These are phyloP conservation scores for Tenthredo livida DNA, from an alignment of 2,888 invertebrate species.

Conservation along the genomic window DNA sequence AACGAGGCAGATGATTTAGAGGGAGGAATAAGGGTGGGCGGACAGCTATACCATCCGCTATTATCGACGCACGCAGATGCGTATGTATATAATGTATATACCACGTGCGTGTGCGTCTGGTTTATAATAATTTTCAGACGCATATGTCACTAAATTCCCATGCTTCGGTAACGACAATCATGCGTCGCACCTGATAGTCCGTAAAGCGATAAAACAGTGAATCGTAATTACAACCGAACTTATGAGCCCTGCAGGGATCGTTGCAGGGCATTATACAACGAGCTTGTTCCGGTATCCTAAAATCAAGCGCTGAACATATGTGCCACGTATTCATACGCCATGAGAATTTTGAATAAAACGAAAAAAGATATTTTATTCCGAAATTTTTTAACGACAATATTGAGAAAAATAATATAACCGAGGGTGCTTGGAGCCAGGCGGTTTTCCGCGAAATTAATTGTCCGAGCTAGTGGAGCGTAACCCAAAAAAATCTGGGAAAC, in stretches of 20 bases:
- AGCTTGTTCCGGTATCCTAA: slow-evolving; percentile 22
- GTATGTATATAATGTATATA: background rate
- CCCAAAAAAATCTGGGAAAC: slow-evolving; percentile 8
- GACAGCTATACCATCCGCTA: slow-evolving; percentile 42
- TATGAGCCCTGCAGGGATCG: background rate
- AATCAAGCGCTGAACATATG: background rate
- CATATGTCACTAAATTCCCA: slow-evolving; percentile 50
- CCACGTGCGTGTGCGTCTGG: slow-evolving; percentile 50
- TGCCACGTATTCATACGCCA: background rate
- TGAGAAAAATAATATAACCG: background rate
- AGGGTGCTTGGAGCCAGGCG: background rate
- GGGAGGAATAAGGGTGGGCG: slow-evolving; percentile 34
- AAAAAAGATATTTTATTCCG: background rate
- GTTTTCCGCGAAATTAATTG: background rate
- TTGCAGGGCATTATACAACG: background rate
- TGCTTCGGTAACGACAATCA: slow-evolving; percentile 39
- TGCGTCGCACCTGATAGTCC: background rate
- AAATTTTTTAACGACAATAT: background rate
- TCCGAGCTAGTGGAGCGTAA: background rate
- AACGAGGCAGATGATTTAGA: slow-evolving; percentile 39
- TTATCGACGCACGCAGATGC: slow-evolving; percentile 36
- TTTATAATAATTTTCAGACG: background rate
- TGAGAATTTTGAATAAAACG: background rate
- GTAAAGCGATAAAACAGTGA: slow-evolving; percentile 26
- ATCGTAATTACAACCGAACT: background rate